Conservation (phyloP, 1,140 invertebrate species). For the Maconellicoccus hirsutus region DNA sequence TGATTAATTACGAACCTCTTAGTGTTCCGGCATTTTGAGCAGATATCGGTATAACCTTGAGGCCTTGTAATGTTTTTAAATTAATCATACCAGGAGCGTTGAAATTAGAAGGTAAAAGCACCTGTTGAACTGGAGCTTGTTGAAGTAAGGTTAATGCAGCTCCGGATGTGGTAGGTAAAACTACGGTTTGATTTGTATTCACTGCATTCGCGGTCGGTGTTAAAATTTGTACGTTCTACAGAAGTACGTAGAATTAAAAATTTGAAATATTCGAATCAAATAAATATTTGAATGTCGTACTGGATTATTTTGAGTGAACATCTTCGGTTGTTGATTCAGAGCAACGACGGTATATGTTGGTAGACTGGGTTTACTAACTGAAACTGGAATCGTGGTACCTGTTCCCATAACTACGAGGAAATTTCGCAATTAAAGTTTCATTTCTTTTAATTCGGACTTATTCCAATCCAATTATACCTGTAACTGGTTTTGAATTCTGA, state of each 20-base stretch:
- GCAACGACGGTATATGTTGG: slow-evolving; percentile 1
- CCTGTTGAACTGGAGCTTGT: not conserved
- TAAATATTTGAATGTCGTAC: not conserved
- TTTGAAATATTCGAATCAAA: not conserved
- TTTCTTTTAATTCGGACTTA: not conserved
- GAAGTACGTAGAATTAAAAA: not conserved
- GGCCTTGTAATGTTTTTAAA: slow-evolving; percentile 9
- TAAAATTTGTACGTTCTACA: slow-evolving; percentile 6
- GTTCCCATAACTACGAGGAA: not conserved
- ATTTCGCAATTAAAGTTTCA: not conserved
- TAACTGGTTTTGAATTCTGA: not conserved
- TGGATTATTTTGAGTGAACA: slow-evolving; percentile 12
- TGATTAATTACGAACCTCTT: not conserved
- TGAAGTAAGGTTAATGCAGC: not conserved
- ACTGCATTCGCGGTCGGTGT: not conserved
- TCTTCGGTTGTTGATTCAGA: not conserved
- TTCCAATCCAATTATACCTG: not conserved
- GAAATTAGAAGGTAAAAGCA: not conserved
- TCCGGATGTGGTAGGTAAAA: not conserved
- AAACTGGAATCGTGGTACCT: not conserved
- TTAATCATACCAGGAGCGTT: slow-evolving; percentile 11
- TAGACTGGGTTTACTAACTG: slow-evolving; percentile 1
- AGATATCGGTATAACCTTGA: slow-evolving; percentile 4
- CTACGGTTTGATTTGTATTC: slow-evolving; percentile 1
- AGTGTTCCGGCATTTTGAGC: not conserved